A percentile compares a stretch with the other conserved stretches of the same genome.
Conservation (phyloP, 2,113 vertebrate species). For the Nerophis lumbriciformis region DNA sequence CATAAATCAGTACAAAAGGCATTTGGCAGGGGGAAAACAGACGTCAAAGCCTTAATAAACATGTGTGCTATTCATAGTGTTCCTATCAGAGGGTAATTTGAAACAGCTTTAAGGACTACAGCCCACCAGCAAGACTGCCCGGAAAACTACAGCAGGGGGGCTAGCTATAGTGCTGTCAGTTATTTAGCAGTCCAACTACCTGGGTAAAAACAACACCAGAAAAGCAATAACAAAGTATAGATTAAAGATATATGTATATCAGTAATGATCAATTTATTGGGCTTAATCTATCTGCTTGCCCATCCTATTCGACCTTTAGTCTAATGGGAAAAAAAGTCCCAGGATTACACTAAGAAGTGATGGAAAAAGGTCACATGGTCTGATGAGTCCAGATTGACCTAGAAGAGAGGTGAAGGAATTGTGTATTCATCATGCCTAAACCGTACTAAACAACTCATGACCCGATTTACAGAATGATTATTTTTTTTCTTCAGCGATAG, state of each 20-base stretch:
- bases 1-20: conserved; percentile 3
- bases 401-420: too few species aligned
- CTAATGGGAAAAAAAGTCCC: background rate
- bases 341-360: background rate
- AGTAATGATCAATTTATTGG: too few species aligned
- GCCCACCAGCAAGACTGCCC: conserved; percentile 8
- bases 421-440: background rate
- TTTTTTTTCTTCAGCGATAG: background rate
- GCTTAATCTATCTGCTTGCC: background rate
- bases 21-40: conserved; percentile 9
- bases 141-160: background rate
- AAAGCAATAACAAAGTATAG: conserved; percentile 10
- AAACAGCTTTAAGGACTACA: conserved; percentile 52
- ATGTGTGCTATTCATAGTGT: conserved; percentile 25
- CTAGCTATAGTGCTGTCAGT: background rate
- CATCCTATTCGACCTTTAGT: background rate
- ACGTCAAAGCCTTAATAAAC: conserved; percentile 38
- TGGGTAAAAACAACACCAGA: conserved; percentile 25
- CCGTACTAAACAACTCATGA: too few species aligned
- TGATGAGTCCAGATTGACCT: background rate
- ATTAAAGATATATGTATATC: background rate
- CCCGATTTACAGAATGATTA: too few species aligned
- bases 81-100: conserved; percentile 58
- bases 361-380: background rate
- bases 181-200: conserved; percentile 43